A percentile compares a stretch with the other conserved stretches of the same genome.
Conservation (phyloP, 64 coral and sea anemone genomes). For the Porites australiensis region DNA sequence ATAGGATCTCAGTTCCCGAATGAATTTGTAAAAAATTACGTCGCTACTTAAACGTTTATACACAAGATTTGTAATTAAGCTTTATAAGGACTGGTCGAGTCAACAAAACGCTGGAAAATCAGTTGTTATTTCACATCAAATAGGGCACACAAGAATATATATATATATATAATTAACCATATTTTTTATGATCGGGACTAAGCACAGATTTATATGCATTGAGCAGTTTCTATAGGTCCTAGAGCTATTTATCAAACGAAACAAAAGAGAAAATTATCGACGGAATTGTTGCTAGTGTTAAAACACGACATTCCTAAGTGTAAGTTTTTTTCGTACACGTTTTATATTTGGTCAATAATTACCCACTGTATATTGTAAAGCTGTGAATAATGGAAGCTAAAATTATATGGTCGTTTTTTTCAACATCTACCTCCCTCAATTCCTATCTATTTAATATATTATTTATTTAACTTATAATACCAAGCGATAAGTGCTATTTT, state of each 20-base stretch:
- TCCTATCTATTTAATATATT: conserved; percentile 99
- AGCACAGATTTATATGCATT: conserved; percentile 86
- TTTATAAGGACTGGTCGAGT: conserved; percentile 40
- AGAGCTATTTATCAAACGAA: conserved; percentile 97
- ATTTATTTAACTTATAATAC: conserved; percentile 99
- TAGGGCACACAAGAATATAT: conserved; percentile 76
- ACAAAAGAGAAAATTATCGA: conserved; percentile 85
- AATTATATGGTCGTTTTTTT: conserved; percentile 74
- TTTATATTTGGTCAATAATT: conserved; percentile 97
- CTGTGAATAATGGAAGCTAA: conserved; percentile 95
- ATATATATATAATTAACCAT: conserved; percentile 83
- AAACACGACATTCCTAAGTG: conserved; percentile 88
- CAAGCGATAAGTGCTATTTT: conserved; percentile 97
- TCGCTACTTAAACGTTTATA: conserved; percentile 69
- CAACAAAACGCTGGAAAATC: conserved; percentile 62
- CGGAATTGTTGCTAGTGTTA: conserved; percentile 83
- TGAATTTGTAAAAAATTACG: conserved; percentile 54
- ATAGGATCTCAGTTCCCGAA: conserved; percentile 80
- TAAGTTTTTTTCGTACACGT: conserved; percentile 95
- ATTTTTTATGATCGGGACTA: conserved; percentile 98
- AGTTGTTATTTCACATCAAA: conserved; percentile 69
- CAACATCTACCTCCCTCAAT: conserved; percentile 55
- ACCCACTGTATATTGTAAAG: conserved; percentile 94
- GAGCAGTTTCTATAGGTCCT: conserved; percentile 91
- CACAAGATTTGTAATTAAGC: conserved; percentile 69